Evolutionary conservation across 2,113 vertebrate genomes (phyloP).

Genomic region (Psammodynastes pulverulentus): DNA sequence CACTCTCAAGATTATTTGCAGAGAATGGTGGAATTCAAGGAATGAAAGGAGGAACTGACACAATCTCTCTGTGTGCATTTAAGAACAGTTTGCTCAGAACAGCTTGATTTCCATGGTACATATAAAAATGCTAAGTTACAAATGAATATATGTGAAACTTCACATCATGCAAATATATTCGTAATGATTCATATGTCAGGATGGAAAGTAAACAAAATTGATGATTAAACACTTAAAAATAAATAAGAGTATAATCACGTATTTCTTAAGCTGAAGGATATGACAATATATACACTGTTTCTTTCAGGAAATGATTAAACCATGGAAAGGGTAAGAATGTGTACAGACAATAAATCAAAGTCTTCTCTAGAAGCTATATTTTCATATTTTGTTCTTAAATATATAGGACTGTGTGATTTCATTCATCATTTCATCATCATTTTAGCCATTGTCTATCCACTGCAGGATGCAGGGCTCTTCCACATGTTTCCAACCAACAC

Average conservation of each 20-base stretch:
- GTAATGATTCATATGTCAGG: conserved; percentile 72
- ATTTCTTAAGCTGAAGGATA: conserved; percentile 54
- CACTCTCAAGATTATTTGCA: background rate
- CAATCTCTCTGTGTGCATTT: background rate
- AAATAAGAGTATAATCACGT: conserved; percentile 66
- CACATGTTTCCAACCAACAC: no score
- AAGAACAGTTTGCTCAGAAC: conserved; percentile 52
- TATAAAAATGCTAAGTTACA: conserved; percentile 73
- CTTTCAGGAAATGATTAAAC: background rate
- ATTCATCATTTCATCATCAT: no score
- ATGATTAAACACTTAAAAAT: conserved; percentile 75
- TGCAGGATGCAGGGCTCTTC: no score
- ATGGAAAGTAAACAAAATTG: conserved; percentile 70
- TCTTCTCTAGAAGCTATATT: background rate
- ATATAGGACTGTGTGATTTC: background rate
- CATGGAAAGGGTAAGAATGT: background rate
- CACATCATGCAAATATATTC: conserved; percentile 73
- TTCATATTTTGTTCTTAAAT: background rate
- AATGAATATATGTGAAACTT: conserved; percentile 65
- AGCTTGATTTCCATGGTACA: conserved; percentile 69
- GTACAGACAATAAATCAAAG: background rate
- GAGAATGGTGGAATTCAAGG: background rate
- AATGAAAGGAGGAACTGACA: background rate
- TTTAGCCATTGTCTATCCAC: no score
- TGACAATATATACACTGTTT: background rate